Percentiles rank a stretch among this genome's conserved stretches.
phyloP scores from a whole-genome alignment of 2,797 vertebrate species.

The Holocentrus rufus region DNA sequence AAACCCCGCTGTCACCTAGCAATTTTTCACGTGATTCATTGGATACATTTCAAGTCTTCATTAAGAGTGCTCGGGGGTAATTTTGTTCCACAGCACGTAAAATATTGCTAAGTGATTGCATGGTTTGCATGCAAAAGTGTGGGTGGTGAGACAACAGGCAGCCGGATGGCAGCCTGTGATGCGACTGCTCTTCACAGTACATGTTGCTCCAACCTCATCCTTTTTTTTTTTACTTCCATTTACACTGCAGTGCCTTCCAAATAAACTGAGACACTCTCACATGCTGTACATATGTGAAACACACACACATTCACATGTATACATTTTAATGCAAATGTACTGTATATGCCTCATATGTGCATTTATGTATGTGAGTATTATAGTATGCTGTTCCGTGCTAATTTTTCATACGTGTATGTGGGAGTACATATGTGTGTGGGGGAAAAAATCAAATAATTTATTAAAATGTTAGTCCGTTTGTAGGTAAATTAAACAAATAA shows the following conservation, averaged over 20 bases:
- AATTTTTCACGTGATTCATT: constrained; percentile 37
- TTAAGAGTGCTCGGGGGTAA: constrained; percentile 39
- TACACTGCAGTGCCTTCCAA: not conserved
- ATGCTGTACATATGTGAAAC: too few relatives aligned
- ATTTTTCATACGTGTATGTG: too few relatives aligned
- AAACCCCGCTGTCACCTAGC: constrained; percentile 6
- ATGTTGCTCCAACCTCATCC: constrained; percentile 27
- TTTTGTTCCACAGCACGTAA: constrained; percentile 32
- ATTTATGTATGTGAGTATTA: too few relatives aligned
- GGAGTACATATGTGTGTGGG: too few relatives aligned
- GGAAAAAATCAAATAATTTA: too few relatives aligned
- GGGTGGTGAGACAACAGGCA: constrained; percentile 16
- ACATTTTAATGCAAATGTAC: too few relatives aligned
- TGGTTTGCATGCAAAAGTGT: constrained; percentile 8
- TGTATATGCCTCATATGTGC: too few relatives aligned
- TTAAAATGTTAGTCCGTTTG: too few relatives aligned
- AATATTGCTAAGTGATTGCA: constrained; percentile 16
- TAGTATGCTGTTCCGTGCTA: too few relatives aligned
- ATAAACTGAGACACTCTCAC: constrained; percentile 6
- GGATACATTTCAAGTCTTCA: constrained; percentile 42
- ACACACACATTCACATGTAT: too few relatives aligned
- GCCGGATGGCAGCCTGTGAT: constrained; percentile 37
- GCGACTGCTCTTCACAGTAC: constrained; percentile 50
- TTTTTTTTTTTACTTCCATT: constrained; percentile 15
- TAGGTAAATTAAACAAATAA: too few relatives aligned